phyloP scores from a whole-genome alignment of 2,888 invertebrate species.

The Nesidiocoris tenuis region DNA sequence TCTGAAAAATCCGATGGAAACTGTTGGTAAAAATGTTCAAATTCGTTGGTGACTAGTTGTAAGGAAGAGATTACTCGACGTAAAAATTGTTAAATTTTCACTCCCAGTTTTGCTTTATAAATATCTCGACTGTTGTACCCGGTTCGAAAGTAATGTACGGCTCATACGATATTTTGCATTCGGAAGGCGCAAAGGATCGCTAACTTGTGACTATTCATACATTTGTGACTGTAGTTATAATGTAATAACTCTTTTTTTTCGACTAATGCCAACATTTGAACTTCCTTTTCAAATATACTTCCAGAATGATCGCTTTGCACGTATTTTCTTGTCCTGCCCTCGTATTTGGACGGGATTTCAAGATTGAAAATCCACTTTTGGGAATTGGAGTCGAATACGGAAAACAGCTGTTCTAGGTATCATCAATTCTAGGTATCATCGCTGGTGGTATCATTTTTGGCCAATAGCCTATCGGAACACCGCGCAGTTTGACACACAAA shows the following conservation, averaged over 20 bases:
- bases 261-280: constrained; percentile 34
- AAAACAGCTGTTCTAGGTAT: too few species aligned
- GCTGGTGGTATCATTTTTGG: too few species aligned
- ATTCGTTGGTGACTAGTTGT: neutral
- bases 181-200: neutral
- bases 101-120: neutral
- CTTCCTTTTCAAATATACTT: constrained; percentile 35
- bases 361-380: neutral
- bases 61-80: neutral
- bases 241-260: constrained; percentile 20
- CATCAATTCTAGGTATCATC: too few species aligned
- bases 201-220: neutral
- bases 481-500: too few species aligned
- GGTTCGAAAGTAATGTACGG: neutral
- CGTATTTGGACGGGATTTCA: neutral
- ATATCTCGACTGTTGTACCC: neutral
- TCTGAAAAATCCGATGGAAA: neutral
- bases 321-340: constrained; percentile 18
- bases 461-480: too few species aligned
- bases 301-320: constrained; percentile 40
- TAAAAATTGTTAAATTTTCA: neutral
- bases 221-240: neutral
- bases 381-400: too few species aligned
- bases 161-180: neutral
- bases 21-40: neutral